Conservation (phyloP, 1,140 invertebrate genomes). For the Zophobas atratus region DNA sequence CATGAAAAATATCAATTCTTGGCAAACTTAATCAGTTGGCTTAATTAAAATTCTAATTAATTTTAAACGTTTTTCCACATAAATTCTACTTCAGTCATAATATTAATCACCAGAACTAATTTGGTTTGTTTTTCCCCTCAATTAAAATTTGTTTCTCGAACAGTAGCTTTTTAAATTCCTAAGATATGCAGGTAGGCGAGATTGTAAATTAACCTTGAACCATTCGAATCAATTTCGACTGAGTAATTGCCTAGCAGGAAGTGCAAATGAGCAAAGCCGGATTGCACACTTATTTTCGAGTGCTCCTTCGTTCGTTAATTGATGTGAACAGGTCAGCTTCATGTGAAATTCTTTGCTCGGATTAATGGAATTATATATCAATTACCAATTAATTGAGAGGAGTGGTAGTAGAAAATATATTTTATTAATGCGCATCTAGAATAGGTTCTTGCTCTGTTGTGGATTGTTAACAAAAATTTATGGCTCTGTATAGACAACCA, state of each 20-base stretch:
- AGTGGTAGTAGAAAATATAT: not conserved
- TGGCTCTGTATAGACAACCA: conserved; percentile 37
- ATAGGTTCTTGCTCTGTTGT: not conserved
- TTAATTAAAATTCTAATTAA: conserved; percentile 39
- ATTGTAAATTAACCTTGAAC: conserved; percentile 8
- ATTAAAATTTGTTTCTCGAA: not conserved
- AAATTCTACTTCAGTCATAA: conserved; percentile 4
- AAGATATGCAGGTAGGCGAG: not conserved
- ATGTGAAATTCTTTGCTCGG: conserved; percentile 11
- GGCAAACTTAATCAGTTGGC: not conserved
- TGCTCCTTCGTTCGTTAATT: not conserved
- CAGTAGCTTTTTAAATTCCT: conserved; percentile 2
- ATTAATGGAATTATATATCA: not conserved
- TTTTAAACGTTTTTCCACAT: conserved; percentile 1
- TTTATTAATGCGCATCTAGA: not conserved
- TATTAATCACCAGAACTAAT: not conserved
- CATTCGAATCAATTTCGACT: conserved; percentile 24
- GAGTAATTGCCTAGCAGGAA: conserved; percentile 43
- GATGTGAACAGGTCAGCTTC: not conserved
- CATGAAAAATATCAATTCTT: too few relatives aligned
- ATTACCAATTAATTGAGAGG: not conserved
- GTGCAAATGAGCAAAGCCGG: conserved; percentile 32
- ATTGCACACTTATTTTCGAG: conserved; percentile 9
- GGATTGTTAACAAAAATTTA: conserved; percentile 20
- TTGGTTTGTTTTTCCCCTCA: not conserved